phyloP scores from a whole-genome alignment of 2,113 vertebrate genomes.

The Isurus oxyrinchus region DNA sequence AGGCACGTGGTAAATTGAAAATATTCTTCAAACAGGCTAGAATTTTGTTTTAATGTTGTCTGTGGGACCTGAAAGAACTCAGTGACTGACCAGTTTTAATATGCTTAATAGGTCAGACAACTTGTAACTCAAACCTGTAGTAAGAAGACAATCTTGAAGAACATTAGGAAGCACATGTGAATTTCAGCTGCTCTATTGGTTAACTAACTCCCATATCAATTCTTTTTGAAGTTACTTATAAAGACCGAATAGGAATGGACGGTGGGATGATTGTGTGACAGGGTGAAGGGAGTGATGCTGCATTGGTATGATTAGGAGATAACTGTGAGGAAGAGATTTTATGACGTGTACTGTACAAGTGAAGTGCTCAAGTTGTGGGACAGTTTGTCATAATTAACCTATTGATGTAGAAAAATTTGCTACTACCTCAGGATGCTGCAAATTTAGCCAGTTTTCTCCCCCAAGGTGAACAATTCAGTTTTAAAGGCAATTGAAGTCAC shows the following conservation, averaged over 20 bases:
- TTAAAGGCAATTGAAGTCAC: neutral
- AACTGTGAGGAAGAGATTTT: neutral
- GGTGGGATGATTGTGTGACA: neutral
- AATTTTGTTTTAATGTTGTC: neutral
- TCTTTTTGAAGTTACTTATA: neutral
- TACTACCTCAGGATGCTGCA: neutral
- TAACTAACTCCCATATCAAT: neutral
- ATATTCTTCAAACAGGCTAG: neutral
- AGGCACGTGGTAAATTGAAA: neutral
- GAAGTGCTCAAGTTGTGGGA: neutral
- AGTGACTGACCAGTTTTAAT: neutral
- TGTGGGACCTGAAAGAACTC: neutral
- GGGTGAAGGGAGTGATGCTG: neutral
- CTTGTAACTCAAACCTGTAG: neutral
- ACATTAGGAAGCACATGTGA: neutral
- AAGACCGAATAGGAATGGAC: neutral
- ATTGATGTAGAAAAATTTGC: neutral
- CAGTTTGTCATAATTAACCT: neutral
- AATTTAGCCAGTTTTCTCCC: no score
- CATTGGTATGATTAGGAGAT: neutral
- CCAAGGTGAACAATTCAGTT: no score
- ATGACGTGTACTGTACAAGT: neutral
- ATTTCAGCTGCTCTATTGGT: neutral
- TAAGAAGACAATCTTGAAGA: neutral
- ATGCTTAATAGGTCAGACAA: neutral